Percentiles rank a stretch among this genome's conserved stretches.
These are phyloP conservation scores for Tetramorium alpestre DNA, from an alignment of 1,140 invertebrate genomes.

Conservation along the genomic window DNA sequence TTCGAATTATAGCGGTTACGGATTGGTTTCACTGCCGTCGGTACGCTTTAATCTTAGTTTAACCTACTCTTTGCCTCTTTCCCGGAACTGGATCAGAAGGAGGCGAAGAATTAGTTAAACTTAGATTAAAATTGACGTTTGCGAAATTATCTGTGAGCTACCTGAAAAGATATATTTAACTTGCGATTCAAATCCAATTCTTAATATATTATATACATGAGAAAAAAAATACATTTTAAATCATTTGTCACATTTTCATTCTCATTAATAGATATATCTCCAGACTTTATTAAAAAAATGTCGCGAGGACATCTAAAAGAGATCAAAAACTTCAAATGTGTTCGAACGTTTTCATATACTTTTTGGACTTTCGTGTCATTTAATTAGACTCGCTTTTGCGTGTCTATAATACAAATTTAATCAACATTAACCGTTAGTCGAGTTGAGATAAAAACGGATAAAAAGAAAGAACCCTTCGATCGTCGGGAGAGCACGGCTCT, in stretches of 20 bases:
- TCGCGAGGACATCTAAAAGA: background rate
- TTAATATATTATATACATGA: background rate
- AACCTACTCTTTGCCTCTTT: background rate
- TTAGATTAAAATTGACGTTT: slow-evolving; percentile 23
- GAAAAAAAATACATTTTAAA: background rate
- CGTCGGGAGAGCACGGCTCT: slow-evolving; percentile 23
- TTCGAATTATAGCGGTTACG: slow-evolving; percentile 12
- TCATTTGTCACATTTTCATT: background rate
- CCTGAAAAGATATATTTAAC: background rate
- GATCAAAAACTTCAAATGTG: background rate
- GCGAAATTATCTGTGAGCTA: background rate
- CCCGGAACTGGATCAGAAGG: background rate
- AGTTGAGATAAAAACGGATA: background rate
- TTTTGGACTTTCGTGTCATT: background rate
- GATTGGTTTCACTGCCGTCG: background rate
- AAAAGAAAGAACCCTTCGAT: slow-evolving; percentile 36
- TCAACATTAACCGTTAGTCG: background rate
- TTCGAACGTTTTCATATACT: background rate
- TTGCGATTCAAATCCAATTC: background rate
- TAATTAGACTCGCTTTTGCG: background rate
- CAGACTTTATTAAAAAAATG: background rate
- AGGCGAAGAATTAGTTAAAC: background rate
- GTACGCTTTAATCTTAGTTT: slow-evolving; percentile 24
- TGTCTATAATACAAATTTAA: background rate
- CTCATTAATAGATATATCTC: background rate